Evolutionary conservation across 1,140 invertebrate genomes (phyloP).

Genomic region (Sitobion miscanthi): DNA sequence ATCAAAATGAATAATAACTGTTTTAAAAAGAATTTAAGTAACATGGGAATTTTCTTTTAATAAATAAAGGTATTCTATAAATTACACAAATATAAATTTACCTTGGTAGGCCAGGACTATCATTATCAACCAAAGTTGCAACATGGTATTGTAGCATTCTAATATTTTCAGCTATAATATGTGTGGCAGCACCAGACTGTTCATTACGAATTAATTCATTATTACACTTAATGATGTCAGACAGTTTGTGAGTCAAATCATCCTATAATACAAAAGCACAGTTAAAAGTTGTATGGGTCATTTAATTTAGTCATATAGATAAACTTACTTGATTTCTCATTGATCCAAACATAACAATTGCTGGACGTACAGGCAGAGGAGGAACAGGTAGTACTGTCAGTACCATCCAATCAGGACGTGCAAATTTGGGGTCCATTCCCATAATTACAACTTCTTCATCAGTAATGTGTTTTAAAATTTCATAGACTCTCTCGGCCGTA

Average conservation of each 20-base stretch:
- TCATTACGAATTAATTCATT: conserved; percentile 97
- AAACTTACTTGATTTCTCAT: conserved; percentile 82
- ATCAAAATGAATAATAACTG: neutral
- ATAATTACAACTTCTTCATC: conserved; percentile 97
- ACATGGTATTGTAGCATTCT: conserved; percentile 99
- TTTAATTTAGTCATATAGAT: neutral
- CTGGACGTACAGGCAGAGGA: conserved; percentile 89
- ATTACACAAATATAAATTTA: conserved; percentile 60
- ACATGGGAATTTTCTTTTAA: neutral
- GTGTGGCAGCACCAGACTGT: conserved; percentile 92
- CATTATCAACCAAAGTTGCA: conserved; percentile 97
- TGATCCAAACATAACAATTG: conserved; percentile 98
- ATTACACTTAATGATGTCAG: conserved; percentile 99
- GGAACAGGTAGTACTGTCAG: conserved; percentile 96
- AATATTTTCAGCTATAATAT: conserved; percentile 95
- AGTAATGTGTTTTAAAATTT: conserved; percentile 96
- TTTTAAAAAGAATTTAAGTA: neutral
- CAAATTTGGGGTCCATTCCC: conserved; percentile 95
- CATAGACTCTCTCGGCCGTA: conserved; percentile 93
- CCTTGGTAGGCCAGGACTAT: conserved; percentile 96
- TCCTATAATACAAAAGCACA: conserved; percentile 71
- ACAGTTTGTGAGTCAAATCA: conserved; percentile 98
- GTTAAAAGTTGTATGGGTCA: neutral
- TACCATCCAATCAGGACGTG: conserved; percentile 99
- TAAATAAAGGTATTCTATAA: neutral